Percentiles rank a stretch among this genome's conserved stretches.
Conservation (phyloP, 2,888 invertebrate genomes). For the Ormyrus pomaceus region DNA sequence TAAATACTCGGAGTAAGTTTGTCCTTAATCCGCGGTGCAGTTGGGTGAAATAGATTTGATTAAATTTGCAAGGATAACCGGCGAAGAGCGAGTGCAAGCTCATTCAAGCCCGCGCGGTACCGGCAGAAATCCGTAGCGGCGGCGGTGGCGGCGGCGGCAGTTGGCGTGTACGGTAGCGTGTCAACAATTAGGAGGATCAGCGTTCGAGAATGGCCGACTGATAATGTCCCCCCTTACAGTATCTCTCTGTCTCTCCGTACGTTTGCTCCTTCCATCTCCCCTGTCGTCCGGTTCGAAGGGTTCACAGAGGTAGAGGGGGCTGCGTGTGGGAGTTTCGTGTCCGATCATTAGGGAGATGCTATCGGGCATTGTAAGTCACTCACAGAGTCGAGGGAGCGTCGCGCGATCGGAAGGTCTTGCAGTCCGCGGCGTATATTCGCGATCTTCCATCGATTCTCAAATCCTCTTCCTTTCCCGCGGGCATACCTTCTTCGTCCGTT, state of each 20-base stretch:
- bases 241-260: constrained; percentile 20
- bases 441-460: constrained; percentile 45
- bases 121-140: constrained; percentile 54
- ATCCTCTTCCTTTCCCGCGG: constrained; percentile 9
- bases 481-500: neutral
- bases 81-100: neutral
- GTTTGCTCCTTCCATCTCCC: constrained; percentile 52
- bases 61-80: no score
- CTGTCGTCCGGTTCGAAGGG: constrained; percentile 4
- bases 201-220: constrained; percentile 67
- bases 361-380: constrained; percentile 72
- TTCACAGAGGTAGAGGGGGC: neutral
- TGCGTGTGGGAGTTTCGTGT: constrained; percentile 72
- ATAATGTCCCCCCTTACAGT: constrained; percentile 60
- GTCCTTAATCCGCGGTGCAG: no score
- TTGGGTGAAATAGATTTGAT: no score
- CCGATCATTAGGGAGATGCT: constrained; percentile 73
- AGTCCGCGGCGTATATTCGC: constrained; percentile 4
- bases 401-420: neutral
- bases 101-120: neutral
- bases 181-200: constrained; percentile 73
- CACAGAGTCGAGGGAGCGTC: constrained; percentile 52
- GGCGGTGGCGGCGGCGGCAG: constrained; percentile 3
- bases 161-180: constrained; percentile 64
- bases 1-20: no score